Evolutionary conservation across 2,113 vertebrate genomes (phyloP), one percentile per base, ranked within the genome.

Genomic region (Neofelis nebulosa): DNA sequence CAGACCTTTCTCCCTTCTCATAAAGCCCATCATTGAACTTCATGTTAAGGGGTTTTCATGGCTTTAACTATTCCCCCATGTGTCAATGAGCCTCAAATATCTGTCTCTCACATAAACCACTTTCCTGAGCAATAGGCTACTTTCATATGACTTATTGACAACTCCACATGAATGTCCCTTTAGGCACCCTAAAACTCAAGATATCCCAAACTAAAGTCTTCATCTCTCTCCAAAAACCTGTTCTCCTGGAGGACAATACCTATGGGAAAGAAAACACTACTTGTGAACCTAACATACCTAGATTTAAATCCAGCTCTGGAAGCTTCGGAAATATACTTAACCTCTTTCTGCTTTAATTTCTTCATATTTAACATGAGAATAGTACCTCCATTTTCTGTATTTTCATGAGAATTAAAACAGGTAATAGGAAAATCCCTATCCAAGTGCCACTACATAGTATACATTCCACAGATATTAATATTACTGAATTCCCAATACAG

Each of bases 251-350:
- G 83, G 19, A 65, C 36, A 88, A 45, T 76, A 61, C 3, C 55
- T 89, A 21, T 31, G 27, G 36, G 38, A 79, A 96, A 87, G 27
- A 69, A 45, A 94, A 74, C 7, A 68, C 25, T 94, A 45, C 61
- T 96, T 93, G 95, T 55, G 2, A 91, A 85, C 18, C 38, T 96
- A 97, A 92, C 11, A 96, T n/a, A 87, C 3, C 7, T 71, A 80
- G 69, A 95, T 89, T 86, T 82, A 96, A 95, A 89, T 88, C 25
- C 1, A 95, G 12, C 15, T 50, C 31, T 80, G 15, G n/a, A 79
- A 87, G 50, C 7, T 27, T 87, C n/a, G 78, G 33, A n/a, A 69
- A 89, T 29, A 93, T 33, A 78, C 1, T 33, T 66, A 93, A 89
- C 13, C 3, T 50, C 18, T 73, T 76, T 71, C 52, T 25, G 11